Evolutionary conservation across 2,888 invertebrate genomes (phyloP), one percentile per base, ranked within the genome.

Genomic region (Saturnia pavonia): DNA sequence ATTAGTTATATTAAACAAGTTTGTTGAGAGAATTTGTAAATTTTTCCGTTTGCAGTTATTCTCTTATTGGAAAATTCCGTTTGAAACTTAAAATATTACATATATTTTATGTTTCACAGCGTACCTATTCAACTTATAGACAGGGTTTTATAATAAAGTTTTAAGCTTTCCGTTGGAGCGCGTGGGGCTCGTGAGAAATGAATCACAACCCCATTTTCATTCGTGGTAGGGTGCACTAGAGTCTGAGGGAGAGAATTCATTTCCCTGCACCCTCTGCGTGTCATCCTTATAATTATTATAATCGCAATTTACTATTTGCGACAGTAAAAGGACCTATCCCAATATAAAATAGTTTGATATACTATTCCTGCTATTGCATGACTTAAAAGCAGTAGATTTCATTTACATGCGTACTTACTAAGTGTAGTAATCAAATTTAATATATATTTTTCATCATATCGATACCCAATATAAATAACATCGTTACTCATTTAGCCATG

Each of bases 141-240:
- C 27, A 16, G 27, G 1, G 27, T 14, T 54, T 22, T 78, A 81
- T 85, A 85, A 86, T 90, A 86, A 80, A 85, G 87, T 87, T 86
- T 80, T 84, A 84, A 86, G 86, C 85, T 85, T 88, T 84, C 85
- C 82, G 88, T 86, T 81, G 81, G 77, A 81, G 79, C 80, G 81
- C 82, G 81, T 82, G 82, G 87, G 85, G 89, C 88, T 87, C 88
- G 90, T 92, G 92, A 89, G 92, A 92, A 92, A 91, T 92, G 92
- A 93, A 91, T 92, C 92, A 92, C 92, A 89, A 92, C 92, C 93
- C 93, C 88, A 91, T 90, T 91, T 91, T 90, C 90, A 90, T 91
- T 89, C 89, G 77, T 82, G 79, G 82, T 83, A 80, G 88, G 92
- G 91, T 88, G 85, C 86, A 81, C 81, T 80, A 80, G 82, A 83